phyloP scores from a whole-genome alignment of 2,888 invertebrate species.

The Drosophila diplacantha region DNA sequence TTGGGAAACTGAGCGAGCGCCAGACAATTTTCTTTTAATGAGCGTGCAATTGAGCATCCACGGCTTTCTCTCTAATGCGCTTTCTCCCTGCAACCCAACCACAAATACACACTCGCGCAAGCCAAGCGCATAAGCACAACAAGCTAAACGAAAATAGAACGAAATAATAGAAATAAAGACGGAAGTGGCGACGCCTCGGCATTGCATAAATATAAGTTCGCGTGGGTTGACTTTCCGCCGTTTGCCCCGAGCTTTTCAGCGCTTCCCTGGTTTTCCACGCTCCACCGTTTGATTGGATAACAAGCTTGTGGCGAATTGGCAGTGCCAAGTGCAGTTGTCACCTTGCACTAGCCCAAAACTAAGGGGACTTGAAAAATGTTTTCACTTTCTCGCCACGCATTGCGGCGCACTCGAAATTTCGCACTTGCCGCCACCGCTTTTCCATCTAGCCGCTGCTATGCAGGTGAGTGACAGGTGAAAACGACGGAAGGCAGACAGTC shows the following conservation, averaged over 20 bases:
- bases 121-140: slow-evolving; percentile 13
- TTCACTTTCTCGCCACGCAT: slow-evolving; percentile 66
- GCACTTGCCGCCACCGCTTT: slow-evolving; percentile 43
- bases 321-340: slow-evolving; percentile 66
- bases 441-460: slow-evolving; percentile 45
- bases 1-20: slow-evolving; percentile 8
- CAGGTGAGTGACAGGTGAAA: slow-evolving; percentile 49
- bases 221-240: slow-evolving; percentile 53
- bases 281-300: slow-evolving; percentile 62
- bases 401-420: slow-evolving; percentile 59
- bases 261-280: slow-evolving; percentile 18
- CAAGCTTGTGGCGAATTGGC: slow-evolving; percentile 26
- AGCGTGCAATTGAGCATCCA: slow-evolving; percentile 48
- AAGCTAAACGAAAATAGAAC: slow-evolving; percentile 47
- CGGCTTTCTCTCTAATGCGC: slow-evolving; percentile 63
- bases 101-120: slow-evolving; percentile 8
- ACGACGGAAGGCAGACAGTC: not conserved
- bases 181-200: slow-evolving; percentile 53
- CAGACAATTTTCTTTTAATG: slow-evolving; percentile 30
- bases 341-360: slow-evolving; percentile 34
- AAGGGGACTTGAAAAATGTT: slow-evolving; percentile 59
- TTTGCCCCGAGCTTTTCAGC: slow-evolving; percentile 23
- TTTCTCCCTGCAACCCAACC: slow-evolving; percentile 54
- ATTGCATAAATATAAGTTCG: slow-evolving; percentile 54
- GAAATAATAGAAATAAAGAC: slow-evolving; percentile 49